phyloP scores from a whole-genome alignment of 1,140 invertebrate genomes.

The Harlomillsia oculata region DNA sequence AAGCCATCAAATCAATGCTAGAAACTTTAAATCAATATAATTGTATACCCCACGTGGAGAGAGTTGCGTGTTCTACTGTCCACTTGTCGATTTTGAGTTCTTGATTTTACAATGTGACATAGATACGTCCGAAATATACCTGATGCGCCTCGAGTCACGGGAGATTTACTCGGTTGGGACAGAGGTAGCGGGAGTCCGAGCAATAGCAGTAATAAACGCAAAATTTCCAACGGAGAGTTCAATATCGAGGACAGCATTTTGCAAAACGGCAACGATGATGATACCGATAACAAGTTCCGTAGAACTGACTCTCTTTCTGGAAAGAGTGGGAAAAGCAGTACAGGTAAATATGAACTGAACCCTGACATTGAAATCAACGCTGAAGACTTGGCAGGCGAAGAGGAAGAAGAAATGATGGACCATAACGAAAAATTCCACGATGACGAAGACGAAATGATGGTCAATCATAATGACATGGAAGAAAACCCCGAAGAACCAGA shows the following conservation, averaged over 20 bases:
- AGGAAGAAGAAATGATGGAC: conserved; percentile 25
- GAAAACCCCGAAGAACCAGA: too few species aligned
- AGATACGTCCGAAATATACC: conserved; percentile 57
- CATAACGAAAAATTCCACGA: neutral
- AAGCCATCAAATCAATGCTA: too few species aligned
- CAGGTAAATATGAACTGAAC: conserved; percentile 27
- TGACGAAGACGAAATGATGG: too few species aligned
- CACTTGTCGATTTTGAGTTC: neutral
- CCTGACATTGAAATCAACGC: conserved; percentile 11
- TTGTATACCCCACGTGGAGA: too few species aligned
- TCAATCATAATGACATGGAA: too few species aligned
- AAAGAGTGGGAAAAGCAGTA: too few species aligned
- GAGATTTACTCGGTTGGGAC: conserved; percentile 29
- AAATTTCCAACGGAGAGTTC: conserved; percentile 24
- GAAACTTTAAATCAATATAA: too few species aligned
- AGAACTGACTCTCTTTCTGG: too few species aligned
- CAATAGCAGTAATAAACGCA: conserved; percentile 9
- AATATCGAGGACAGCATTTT: conserved; percentile 1
- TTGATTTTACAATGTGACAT: too few species aligned
- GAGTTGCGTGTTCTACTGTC: too few species aligned
- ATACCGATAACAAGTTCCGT: conserved; percentile 1
- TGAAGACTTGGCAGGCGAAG: conserved; percentile 20
- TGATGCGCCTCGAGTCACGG: conserved; percentile 55
- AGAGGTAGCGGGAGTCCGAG: conserved; percentile 1
- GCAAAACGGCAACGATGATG: neutral